Evolutionary conservation across 2,113 vertebrate genomes (phyloP).

Genomic region (Amphiprion ocellaris): DNA sequence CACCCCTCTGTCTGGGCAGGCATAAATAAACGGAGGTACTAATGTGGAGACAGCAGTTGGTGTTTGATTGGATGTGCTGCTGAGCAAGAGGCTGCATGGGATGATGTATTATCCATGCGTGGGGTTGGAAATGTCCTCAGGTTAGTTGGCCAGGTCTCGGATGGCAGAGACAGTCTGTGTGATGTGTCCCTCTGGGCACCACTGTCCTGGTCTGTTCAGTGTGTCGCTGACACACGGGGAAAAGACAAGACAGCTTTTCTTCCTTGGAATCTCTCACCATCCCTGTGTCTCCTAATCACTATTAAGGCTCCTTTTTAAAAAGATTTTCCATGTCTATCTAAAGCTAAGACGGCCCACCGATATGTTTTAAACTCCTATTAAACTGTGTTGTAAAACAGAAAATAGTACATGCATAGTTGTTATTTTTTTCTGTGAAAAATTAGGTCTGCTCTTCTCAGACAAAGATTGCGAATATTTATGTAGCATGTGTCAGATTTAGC

Average conservation of each 20-base stretch:
- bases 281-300: conserved; percentile 2
- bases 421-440: too few relatives aligned
- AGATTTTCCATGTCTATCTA: conserved; percentile 9
- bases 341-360: conserved; percentile 1
- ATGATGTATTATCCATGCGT: conserved; percentile 72
- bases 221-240: conserved; percentile 23
- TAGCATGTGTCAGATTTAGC: too few relatives aligned
- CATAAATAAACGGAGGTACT: conserved; percentile 41
- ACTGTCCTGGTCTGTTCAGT: conserved; percentile 48
- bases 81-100: conserved; percentile 48
- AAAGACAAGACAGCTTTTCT: conserved; percentile 15
- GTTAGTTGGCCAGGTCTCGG: conserved; percentile 55
- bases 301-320: background rate
- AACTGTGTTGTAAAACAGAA: too few relatives aligned
- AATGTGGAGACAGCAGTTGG: conserved; percentile 67
- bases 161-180: conserved; percentile 35
- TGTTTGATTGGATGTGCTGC: conserved; percentile 71
- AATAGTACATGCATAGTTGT: too few relatives aligned
- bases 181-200: conserved; percentile 42
- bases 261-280: conserved; percentile 11
- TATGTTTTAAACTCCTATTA: too few relatives aligned
- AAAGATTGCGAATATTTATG: too few relatives aligned
- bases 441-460: too few relatives aligned
- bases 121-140: conserved; percentile 54
- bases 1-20: conserved; percentile 46